Evolutionary conservation across 2,113 vertebrate genomes (phyloP), one percentile per base, ranked within the genome.

Genomic region (Pterocles orientalis): DNA sequence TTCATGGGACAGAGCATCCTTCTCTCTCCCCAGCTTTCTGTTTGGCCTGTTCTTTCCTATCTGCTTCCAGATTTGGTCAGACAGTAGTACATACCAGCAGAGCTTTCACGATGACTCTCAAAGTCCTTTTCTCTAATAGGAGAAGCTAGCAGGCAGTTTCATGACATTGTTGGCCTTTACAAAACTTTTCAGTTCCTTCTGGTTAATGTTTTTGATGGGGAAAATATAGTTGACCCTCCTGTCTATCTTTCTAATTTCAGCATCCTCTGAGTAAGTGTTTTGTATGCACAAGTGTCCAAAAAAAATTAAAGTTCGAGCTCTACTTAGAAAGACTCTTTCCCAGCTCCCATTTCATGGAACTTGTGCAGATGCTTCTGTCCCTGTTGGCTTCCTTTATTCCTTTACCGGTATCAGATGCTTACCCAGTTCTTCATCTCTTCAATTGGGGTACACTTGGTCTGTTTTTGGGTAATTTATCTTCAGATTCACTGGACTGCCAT

Each of bases 1-100:
- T 69, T 83, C 0, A 0, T 8, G 10, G 16, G 5, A 62, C 2
- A 62, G 28, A 39, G 8, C 31, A 33, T 69, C 23, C 5, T 82
- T 58, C 28, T 79, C 26, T 84, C 23, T 58, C 41, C 15, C 20
- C 43, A 34, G 3, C 14, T 78, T 86, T 88, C 36, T 58, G 24
- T 39, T 68, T 68, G 21, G 21, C 26, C 34, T 51, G 7, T 58
- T 20, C 29, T 85, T 70, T 57, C 17, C 21, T 23, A 9, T 70
- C 31, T 66, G 3, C 11, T 86, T 90, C 51, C 29, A 65, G 11
- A 23, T 57, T 66, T 84, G 26, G 18, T 73, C 12, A 5, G 19
- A 65, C 6, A 18, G 21, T 15, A 29, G 16, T 16, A 36, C 7
- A 19, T 7, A 36, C 19, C 12, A 62, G 23, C 4, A 66, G 54